phyloP scores from a whole-genome alignment of 2,888 invertebrate species.

The Andricus quercusramuli region DNA sequence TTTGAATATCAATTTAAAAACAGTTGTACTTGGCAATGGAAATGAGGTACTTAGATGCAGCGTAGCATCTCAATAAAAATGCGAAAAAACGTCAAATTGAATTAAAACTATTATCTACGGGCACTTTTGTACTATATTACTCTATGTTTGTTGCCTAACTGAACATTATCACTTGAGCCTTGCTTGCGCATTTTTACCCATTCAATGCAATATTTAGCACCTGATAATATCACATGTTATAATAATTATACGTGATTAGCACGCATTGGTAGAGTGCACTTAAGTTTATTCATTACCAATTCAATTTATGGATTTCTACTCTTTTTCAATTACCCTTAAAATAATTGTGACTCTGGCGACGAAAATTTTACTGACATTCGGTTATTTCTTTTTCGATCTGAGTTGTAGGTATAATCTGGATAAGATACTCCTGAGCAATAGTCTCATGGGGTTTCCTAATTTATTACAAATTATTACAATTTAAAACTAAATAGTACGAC shows the following conservation, averaged over 20 bases:
- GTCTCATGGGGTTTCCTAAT: background rate
- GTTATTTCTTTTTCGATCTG: background rate
- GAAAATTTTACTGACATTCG: background rate
- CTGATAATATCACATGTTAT: background rate
- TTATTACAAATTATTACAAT: background rate
- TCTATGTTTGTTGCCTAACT: constrained; percentile 5
- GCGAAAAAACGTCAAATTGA: background rate
- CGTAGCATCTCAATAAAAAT: background rate
- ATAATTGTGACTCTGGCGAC: background rate
- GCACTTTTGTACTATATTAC: background rate
- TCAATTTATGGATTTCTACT: background rate
- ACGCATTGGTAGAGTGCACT: background rate
- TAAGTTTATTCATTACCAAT: background rate
- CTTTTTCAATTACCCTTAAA: background rate
- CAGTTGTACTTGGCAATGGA: background rate
- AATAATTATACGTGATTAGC: constrained; percentile 1
- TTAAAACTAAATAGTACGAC: background rate
- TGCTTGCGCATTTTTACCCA: constrained; percentile 17
- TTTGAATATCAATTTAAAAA: no score
- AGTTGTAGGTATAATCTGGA: background rate
- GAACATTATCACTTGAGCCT: background rate
- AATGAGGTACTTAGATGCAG: background rate
- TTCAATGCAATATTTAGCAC: constrained; percentile 11
- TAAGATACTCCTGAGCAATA: background rate
- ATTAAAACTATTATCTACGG: background rate